Conservation (phyloP, 2,888 invertebrate species). For the Spialia ferax region DNA sequence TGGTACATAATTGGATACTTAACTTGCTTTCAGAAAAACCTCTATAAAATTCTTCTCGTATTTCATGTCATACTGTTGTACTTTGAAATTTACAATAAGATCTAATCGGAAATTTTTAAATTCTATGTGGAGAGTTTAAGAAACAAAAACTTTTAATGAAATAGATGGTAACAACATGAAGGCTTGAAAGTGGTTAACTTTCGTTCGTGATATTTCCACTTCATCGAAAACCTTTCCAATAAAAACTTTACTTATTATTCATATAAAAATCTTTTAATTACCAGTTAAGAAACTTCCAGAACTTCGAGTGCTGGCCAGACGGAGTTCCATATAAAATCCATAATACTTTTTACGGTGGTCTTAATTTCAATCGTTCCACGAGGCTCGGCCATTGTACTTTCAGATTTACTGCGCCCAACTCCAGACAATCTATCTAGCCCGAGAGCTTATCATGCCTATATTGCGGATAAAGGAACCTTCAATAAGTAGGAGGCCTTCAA, state of each 20-base stretch:
- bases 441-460: slow-evolving; percentile 14
- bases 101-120: too few species aligned
- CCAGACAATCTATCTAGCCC: slow-evolving; percentile 13
- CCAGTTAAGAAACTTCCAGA: background rate
- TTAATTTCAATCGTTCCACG: slow-evolving; percentile 14
- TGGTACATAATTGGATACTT: too few species aligned
- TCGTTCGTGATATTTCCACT: background rate
- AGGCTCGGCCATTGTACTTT: slow-evolving; percentile 5
- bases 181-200: too few species aligned
- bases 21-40: too few species aligned
- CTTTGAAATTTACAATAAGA: too few species aligned
- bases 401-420: slow-evolving; percentile 12
- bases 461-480: slow-evolving; percentile 12
- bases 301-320: slow-evolving; percentile 9
- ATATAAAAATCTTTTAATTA: slow-evolving; percentile 5
- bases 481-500: background rate
- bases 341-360: slow-evolving; percentile 14
- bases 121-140: too few species aligned
- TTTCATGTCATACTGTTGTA: too few species aligned
- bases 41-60: too few species aligned
- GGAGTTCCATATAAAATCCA: slow-evolving; percentile 2
- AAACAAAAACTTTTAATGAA: too few species aligned
- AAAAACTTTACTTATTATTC: background rate
- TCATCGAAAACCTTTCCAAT: background rate
- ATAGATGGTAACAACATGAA: too few species aligned